These are phyloP conservation scores for Benthosema pterotum DNA, from an alignment of 2,797 vertebrate species.

Conservation along the genomic window DNA sequence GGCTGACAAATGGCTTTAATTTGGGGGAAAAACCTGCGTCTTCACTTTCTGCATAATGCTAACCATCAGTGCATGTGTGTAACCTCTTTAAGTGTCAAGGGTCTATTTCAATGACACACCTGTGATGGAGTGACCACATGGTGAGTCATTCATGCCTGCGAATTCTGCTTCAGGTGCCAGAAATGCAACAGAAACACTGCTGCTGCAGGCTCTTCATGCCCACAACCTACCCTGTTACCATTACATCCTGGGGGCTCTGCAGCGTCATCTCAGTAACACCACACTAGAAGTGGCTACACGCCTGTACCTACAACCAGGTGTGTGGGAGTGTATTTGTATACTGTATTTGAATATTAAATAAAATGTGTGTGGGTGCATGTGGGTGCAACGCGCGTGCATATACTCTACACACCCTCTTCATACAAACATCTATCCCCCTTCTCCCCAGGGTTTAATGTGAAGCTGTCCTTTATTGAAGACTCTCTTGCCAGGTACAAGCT, in stretches of 20 bases:
- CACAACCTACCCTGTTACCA: slow-evolving; percentile 80
- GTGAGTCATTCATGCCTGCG: not conserved
- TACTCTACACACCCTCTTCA: too few species aligned
- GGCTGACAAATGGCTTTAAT: too few species aligned
- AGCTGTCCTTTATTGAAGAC: slow-evolving; percentile 83
- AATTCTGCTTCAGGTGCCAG: slow-evolving; percentile 80
- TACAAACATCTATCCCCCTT: not conserved
- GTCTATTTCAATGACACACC: too few species aligned
- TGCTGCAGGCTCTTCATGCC: slow-evolving; percentile 80
- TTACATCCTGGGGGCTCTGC: slow-evolving; percentile 71
- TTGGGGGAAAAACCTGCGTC: too few species aligned
- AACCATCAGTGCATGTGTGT: too few species aligned
- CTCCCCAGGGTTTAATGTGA: slow-evolving; percentile 82
- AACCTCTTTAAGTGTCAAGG: too few species aligned
- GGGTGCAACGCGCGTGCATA: not conserved
- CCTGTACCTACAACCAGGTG: slow-evolving; percentile 89
- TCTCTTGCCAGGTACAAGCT: slow-evolving; percentile 72
- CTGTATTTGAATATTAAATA: too few species aligned
- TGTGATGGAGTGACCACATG: too few species aligned
- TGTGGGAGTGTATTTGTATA: not conserved
- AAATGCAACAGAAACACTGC: slow-evolving; percentile 81
- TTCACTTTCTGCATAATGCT: too few species aligned
- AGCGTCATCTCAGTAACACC: slow-evolving; percentile 71
- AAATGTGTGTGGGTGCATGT: not conserved
- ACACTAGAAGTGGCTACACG: slow-evolving; percentile 81